Percentiles rank a stretch among this genome's conserved stretches.
These are phyloP conservation scores for Aurelia coerulea DNA, from an alignment of 30 jellyfish, hydroid and myxozoan genomes.

Conservation along the genomic window DNA sequence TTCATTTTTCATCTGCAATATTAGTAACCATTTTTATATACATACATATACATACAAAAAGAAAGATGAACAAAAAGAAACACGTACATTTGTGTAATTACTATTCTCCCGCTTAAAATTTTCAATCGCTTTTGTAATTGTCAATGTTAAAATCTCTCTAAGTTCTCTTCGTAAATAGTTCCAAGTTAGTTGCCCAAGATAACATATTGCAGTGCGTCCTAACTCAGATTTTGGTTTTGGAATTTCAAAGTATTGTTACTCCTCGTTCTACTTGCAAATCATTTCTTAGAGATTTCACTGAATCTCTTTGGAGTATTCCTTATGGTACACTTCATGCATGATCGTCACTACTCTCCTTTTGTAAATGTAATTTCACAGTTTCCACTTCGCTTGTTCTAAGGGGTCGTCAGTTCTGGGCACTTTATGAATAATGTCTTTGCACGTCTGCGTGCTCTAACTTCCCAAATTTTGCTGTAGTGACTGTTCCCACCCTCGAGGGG, in stretches of 20 bases:
- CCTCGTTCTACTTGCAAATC: background rate
- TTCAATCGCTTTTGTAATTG: background rate
- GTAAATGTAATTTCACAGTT: background rate
- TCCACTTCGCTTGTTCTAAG: slow-evolving; percentile 5
- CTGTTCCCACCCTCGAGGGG: background rate
- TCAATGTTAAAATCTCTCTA: background rate
- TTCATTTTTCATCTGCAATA: too few relatives aligned
- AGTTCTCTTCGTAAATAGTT: background rate
- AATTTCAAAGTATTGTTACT: background rate
- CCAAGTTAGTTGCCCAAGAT: too few relatives aligned
- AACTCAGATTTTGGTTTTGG: too few relatives aligned
- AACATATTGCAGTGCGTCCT: too few relatives aligned
- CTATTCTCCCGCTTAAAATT: background rate
- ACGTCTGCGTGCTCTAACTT: background rate
- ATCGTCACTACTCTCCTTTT: background rate
- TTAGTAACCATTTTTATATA: too few relatives aligned
- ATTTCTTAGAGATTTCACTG: background rate
- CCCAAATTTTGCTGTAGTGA: slow-evolving; percentile 1
- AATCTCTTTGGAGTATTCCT: background rate
- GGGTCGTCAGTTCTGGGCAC: background rate
- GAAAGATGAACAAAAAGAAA: too few relatives aligned
- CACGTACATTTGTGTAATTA: background rate
- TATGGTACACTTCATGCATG: background rate
- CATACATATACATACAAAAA: too few relatives aligned
- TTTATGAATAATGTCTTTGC: background rate